Conservation (phyloP, 2,113 vertebrate species). For the Mus pahari region DNA sequence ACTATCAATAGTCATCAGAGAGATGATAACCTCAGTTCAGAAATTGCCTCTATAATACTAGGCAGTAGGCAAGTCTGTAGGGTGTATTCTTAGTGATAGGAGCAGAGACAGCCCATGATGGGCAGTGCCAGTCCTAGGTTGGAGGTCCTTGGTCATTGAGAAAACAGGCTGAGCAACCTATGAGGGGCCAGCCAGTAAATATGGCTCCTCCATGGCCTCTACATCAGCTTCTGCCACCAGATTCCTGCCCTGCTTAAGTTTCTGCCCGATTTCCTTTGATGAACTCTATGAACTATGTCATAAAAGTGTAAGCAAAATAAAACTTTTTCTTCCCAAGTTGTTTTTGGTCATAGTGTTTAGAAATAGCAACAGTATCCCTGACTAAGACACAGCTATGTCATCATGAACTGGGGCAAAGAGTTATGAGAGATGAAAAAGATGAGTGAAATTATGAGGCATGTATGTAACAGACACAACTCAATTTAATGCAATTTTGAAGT, state of each 20-base stretch:
- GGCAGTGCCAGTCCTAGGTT: background rate
- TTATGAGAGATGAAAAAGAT: background rate
- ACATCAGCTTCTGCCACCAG: no score
- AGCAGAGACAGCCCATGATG: no score
- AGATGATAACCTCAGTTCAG: background rate
- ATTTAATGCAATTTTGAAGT: background rate
- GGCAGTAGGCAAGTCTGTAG: background rate
- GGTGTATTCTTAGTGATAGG: background rate
- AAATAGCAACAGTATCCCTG: background rate
- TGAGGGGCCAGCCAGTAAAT: background rate
- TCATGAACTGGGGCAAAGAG: background rate
- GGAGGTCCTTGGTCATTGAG: background rate
- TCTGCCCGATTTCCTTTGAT: background rate
- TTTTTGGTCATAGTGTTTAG: background rate
- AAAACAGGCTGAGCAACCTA: no score
- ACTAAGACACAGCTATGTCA: background rate
- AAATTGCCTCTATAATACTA: background rate
- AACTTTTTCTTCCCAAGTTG: background rate
- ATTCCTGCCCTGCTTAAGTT: background rate
- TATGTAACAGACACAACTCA: background rate
- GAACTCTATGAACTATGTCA: background rate
- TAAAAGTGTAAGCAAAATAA: background rate
- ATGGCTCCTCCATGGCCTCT: background rate
- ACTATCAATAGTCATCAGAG: background rate
- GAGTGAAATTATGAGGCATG: background rate